Evolutionary conservation across 2,888 invertebrate genomes (phyloP).

Genomic region (Protonemura montana): DNA sequence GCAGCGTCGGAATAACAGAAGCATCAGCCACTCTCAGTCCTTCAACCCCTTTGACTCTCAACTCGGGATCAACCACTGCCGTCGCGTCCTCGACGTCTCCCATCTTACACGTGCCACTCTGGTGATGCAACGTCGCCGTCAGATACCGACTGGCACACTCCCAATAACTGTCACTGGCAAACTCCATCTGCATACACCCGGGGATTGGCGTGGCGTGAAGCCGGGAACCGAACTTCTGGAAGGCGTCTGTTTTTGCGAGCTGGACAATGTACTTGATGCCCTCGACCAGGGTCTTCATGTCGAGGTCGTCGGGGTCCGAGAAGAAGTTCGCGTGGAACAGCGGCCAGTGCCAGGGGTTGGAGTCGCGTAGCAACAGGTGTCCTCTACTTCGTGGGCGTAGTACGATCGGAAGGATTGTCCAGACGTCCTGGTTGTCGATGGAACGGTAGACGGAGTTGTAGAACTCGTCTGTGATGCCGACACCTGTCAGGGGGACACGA

Average conservation of each 20-base stretch:
- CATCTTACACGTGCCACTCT: slow-evolving; percentile 74
- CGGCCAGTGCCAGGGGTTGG: slow-evolving; percentile 62
- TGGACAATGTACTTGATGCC: slow-evolving; percentile 51
- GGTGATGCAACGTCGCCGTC: slow-evolving; percentile 45
- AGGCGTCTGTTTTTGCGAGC: slow-evolving; percentile 50
- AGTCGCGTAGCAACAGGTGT: slow-evolving; percentile 61
- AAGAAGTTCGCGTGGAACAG: slow-evolving; percentile 63
- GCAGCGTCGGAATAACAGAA: background rate
- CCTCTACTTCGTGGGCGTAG: slow-evolving; percentile 72
- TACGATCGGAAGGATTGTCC: slow-evolving; percentile 67
- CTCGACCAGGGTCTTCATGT: slow-evolving; percentile 53
- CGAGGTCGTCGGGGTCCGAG: slow-evolving; percentile 55
- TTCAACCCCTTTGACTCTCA: slow-evolving; percentile 33
- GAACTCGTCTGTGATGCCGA: background rate
- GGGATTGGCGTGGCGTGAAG: slow-evolving; percentile 60
- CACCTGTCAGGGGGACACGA: background rate
- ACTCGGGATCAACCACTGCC: slow-evolving; percentile 79
- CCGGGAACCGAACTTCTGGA: slow-evolving; percentile 44
- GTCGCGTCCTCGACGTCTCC: slow-evolving; percentile 85
- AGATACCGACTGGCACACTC: slow-evolving; percentile 63
- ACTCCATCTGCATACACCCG: slow-evolving; percentile 68
- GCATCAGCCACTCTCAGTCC: slow-evolving; percentile 24
- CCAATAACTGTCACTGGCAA: slow-evolving; percentile 77
- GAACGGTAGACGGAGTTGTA: slow-evolving; percentile 9
- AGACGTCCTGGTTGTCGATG: slow-evolving; percentile 49